phyloP scores from a whole-genome alignment of 1,140 invertebrate genomes.

The Sesamia nonagrioides region DNA sequence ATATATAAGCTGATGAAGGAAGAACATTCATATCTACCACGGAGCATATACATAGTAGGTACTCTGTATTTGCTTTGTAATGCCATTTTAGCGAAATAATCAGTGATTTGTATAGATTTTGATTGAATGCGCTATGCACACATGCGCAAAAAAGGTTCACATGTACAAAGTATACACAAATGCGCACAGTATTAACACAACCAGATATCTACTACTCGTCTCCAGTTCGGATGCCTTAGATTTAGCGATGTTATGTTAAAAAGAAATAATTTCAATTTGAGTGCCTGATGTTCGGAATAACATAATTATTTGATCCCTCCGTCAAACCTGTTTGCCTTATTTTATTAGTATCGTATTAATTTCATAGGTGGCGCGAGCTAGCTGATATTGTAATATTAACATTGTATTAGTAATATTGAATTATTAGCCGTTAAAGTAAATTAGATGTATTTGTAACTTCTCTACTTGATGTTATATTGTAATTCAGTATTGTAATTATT shows the following conservation, averaged over 20 bases:
- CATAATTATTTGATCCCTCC: conserved; percentile 82
- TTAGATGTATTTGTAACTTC: conserved; percentile 65
- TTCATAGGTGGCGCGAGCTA: conserved; percentile 69
- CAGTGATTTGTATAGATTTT: too few relatives aligned
- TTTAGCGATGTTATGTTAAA: conserved; percentile 61
- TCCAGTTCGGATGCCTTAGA: conserved; percentile 46
- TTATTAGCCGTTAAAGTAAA: conserved; percentile 67
- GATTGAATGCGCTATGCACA: too few relatives aligned
- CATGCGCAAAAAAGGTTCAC: neutral
- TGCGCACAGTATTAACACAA: neutral
- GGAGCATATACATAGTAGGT: too few relatives aligned
- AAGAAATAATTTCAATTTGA: conserved; percentile 76
- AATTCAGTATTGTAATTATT: conserved; percentile 55
- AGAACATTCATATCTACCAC: too few relatives aligned
- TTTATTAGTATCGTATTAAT: conserved; percentile 78
- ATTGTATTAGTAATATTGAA: conserved; percentile 63
- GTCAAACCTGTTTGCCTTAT: conserved; percentile 84
- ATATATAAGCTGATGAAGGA: too few relatives aligned
- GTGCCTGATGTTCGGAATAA: conserved; percentile 75
- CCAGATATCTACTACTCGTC: too few relatives aligned
- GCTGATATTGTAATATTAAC: conserved; percentile 63
- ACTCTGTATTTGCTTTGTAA: too few relatives aligned
- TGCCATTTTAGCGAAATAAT: too few relatives aligned
- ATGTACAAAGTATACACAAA: neutral
- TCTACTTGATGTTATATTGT: conserved; percentile 62